These are phyloP conservation scores for Allacma fusca DNA, from an alignment of 2,888 invertebrate genomes.

Conservation along the genomic window DNA sequence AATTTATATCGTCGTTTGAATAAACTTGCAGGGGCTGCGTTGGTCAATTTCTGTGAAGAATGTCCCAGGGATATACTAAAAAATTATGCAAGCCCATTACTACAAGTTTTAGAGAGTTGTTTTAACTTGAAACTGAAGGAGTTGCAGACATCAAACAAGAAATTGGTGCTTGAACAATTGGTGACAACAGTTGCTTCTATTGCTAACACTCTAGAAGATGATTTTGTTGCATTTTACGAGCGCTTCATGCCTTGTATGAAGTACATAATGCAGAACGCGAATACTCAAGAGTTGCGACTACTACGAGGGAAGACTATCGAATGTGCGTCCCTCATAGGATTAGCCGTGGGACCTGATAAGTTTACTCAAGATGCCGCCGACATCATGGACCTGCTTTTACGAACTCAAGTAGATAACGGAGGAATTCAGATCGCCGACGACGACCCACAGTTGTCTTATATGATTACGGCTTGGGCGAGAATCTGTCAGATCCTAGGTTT, in stretches of 20 bases:
- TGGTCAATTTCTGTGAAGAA: slow-evolving; percentile 99
- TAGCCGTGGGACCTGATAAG: slow-evolving; percentile 66
- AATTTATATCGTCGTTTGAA: background rate
- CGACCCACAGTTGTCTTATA: slow-evolving; percentile 95
- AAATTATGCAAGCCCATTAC: slow-evolving; percentile 83
- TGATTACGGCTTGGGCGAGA: slow-evolving; percentile 98
- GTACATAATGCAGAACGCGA: slow-evolving; percentile 95
- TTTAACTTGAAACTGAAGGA: slow-evolving; percentile 93
- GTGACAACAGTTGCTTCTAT: slow-evolving; percentile 99
- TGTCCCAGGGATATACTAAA: slow-evolving; percentile 94
- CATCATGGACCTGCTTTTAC: slow-evolving; percentile 92
- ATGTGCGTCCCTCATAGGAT: slow-evolving; percentile 96
- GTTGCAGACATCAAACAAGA: slow-evolving; percentile 91
- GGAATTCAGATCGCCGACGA: slow-evolving; percentile 84
- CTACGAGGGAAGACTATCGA: slow-evolving; percentile 92
- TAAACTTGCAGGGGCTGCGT: slow-evolving; percentile 79
- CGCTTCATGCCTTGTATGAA: slow-evolving; percentile 78
- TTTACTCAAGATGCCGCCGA: slow-evolving; percentile 80
- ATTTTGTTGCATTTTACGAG: slow-evolving; percentile 94
- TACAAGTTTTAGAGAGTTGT: slow-evolving; percentile 88
- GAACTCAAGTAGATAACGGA: slow-evolving; percentile 77
- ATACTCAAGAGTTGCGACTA: slow-evolving; percentile 84
- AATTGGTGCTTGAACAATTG: slow-evolving; percentile 95
- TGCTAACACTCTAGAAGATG: slow-evolving; percentile 96
- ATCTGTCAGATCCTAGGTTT: slow-evolving; percentile 92